A percentile compares a stretch with the other conserved stretches of the same genome.
phyloP scores from a whole-genome alignment of 2,113 vertebrate species.

The Poecile atricapillus region DNA sequence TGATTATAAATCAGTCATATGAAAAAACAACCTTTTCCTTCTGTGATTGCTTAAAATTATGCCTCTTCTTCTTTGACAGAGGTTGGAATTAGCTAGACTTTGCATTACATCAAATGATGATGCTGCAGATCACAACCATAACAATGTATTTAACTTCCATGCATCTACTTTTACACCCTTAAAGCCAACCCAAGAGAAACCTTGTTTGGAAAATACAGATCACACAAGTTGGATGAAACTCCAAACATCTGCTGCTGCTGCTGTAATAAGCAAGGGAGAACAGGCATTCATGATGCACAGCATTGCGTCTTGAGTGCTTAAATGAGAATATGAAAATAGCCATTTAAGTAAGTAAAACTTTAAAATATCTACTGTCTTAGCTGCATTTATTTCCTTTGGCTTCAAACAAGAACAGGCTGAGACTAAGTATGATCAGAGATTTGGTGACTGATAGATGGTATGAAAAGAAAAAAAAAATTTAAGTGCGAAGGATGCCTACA shows the following conservation, averaged over 20 bases:
- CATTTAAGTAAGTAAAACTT: not conserved
- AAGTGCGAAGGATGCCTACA: not conserved
- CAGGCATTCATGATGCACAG: fast-evolving
- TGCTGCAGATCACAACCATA: not conserved
- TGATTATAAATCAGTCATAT: not conserved
- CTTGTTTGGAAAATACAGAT: not conserved
- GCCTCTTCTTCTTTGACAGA: not conserved
- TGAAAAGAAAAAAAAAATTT: not conserved
- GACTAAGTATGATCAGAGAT: not conserved
- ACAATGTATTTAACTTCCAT: no score
- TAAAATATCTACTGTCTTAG: not conserved
- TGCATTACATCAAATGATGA: not conserved
- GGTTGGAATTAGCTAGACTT: not conserved
- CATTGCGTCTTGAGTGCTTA: not conserved
- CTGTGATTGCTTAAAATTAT: not conserved
- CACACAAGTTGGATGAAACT: not conserved
- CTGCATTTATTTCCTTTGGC: not conserved
- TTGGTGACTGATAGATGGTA: fast-evolving
- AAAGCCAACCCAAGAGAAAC: not conserved
- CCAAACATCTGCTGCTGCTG: not conserved
- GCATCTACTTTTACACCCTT: not conserved
- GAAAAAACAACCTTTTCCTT: not conserved
- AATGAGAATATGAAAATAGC: not conserved
- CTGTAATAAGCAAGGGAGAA: not conserved
- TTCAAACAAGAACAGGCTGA: not conserved